These are phyloP conservation scores for Heliconius eleuchia DNA, from an alignment of 1,140 invertebrate genomes.

Conservation along the genomic window DNA sequence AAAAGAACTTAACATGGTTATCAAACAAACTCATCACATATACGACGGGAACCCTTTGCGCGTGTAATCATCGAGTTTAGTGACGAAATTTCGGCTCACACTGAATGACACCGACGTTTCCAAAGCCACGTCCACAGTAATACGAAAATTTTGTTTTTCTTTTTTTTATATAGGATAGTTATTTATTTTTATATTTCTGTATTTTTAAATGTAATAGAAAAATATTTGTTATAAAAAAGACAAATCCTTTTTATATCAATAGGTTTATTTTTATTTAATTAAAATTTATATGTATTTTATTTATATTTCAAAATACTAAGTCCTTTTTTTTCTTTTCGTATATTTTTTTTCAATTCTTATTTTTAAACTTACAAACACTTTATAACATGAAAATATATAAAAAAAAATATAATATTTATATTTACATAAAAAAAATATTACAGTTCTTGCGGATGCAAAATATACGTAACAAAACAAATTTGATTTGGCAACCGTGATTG, in stretches of 20 bases:
- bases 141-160: background rate
- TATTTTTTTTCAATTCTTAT: no score
- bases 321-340: no score
- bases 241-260: no score
- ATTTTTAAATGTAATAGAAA: no score
- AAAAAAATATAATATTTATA: background rate
- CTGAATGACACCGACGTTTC: slow-evolving; percentile 23
- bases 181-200: no score
- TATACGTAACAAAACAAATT: slow-evolving; percentile 6
- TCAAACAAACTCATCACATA: slow-evolving; percentile 24
- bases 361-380: background rate
- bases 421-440: background rate
- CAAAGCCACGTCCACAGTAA: slow-evolving; percentile 27
- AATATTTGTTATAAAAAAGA: no score
- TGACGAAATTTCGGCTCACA: slow-evolving; percentile 38
- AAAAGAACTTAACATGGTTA: background rate
- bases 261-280: no score
- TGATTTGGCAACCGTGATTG: background rate
- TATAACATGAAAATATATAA: background rate
- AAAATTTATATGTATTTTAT: no score
- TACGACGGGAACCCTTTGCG: slow-evolving; percentile 29
- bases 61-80: slow-evolving; percentile 37
- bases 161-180: no score
- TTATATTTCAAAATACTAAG: no score
- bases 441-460: background rate